Evolutionary conservation across 2,888 invertebrate genomes (phyloP), one percentile per base, ranked within the genome.

Genomic region (Anodontia alba): DNA sequence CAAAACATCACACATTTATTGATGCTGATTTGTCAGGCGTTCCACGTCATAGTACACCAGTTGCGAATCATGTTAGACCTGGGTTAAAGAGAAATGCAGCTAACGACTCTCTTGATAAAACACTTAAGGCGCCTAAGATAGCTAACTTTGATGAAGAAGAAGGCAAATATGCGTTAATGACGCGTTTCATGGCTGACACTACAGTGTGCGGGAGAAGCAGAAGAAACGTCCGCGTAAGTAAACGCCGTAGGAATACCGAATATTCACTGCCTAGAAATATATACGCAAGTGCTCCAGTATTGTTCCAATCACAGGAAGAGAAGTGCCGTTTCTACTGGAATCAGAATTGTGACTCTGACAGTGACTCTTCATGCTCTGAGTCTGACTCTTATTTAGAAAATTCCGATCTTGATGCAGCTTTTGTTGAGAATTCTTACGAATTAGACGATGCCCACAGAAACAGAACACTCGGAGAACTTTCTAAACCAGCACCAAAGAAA

Each of bases 11-110:
- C 49, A 29, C 49, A 33, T 23, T 29, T 38, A 23, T 66, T 15
- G 12, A 54, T 26, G 31, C 49, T 10, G 78, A 83, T 29, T 15
- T 42, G 20, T 33, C 10, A 23, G 26, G 33, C 26, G 46, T 20
- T 26, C 84, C 78, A 15, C 73, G 72, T n/a, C 84, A 84, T 72
- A 84, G 84, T 62, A 84, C 84, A 46, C 84, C 84, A 20, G 10
- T 84, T 1, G n/a, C 29, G 23, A 49, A 67, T 49, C 26, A 33
- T 3, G 36, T 66, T 51, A 73, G 73, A 46, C 66, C 73, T 42
- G 54, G 54, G 1, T 5, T 54, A 7, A 43, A 51, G 26, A 33
- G 29, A 29, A 43, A 46, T 12, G 51, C 46, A 3, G 20, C 71
- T 3, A 79, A 79, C 26, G 62, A 43, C 12, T 76, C 82, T 17